These are phyloP conservation scores for Cryptocephalus primarius DNA, from an alignment of 2,888 invertebrate genomes.

Conservation along the genomic window DNA sequence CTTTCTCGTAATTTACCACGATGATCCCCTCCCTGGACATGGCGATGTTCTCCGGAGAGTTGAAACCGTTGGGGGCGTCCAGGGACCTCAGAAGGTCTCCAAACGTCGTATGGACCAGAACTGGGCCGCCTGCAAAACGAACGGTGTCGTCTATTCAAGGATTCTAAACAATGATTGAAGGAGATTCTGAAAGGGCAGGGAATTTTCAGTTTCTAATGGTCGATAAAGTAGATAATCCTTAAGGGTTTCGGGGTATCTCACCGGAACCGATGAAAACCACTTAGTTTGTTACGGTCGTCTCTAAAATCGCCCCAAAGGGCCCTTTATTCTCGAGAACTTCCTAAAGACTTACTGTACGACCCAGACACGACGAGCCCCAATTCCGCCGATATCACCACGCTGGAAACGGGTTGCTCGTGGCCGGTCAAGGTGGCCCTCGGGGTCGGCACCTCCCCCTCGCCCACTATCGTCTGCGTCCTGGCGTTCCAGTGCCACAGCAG, in stretches of 20 bases:
- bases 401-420: conserved; percentile 92
- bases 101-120: conserved; percentile 94
- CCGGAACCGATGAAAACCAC: too few relatives aligned
- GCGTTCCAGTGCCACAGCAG: conserved; percentile 99
- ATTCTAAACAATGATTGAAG: not conserved
- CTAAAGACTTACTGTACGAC: conserved; percentile 59
- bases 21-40: conserved; percentile 95
- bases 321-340: too few relatives aligned
- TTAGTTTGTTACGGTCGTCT: too few relatives aligned
- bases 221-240: too few relatives aligned
- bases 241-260: too few relatives aligned
- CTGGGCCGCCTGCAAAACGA: conserved; percentile 80
- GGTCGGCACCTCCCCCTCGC: conserved; percentile 91
- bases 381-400: conserved; percentile 94
- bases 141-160: not conserved
- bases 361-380: conserved; percentile 95
- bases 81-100: conserved; percentile 92
- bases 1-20: conserved; percentile 85
- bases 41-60: conserved; percentile 75
- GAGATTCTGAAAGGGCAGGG: too few relatives aligned
- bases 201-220: too few relatives aligned
- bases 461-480: conserved; percentile 91
- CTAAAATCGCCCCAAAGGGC: too few relatives aligned
- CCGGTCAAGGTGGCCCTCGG: conserved; percentile 96
- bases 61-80: conserved; percentile 65